phyloP scores from a whole-genome alignment of 2,888 invertebrate genomes.

The Ptychoptera albimana region DNA sequence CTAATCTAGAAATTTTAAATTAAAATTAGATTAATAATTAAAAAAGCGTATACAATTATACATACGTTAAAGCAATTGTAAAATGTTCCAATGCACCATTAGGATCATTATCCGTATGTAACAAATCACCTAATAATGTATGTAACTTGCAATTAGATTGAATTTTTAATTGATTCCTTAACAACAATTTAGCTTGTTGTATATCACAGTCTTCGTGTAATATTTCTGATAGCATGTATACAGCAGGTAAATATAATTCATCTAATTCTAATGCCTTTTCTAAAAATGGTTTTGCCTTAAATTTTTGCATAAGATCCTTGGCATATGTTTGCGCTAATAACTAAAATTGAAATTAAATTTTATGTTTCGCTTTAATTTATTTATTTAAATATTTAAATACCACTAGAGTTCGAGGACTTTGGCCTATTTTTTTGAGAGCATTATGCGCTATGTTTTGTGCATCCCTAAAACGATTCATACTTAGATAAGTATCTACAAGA shows the following conservation, averaged over 20 bases:
- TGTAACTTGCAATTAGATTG: slow-evolving; percentile 24
- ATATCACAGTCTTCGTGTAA: slow-evolving; percentile 47
- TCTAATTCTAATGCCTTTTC: slow-evolving; percentile 59
- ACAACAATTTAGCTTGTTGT: slow-evolving; percentile 48
- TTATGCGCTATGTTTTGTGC: slow-evolving; percentile 54
- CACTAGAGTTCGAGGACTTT: slow-evolving; percentile 54
- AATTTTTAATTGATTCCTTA: slow-evolving; percentile 42
- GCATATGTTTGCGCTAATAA: slow-evolving; percentile 58
- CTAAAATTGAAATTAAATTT: slow-evolving; percentile 31
- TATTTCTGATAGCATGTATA: slow-evolving; percentile 54
- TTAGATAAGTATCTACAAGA: slow-evolving; percentile 57
- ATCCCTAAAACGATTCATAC: slow-evolving; percentile 49
- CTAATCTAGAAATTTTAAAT: slow-evolving; percentile 20
- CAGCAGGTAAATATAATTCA: slow-evolving; percentile 53
- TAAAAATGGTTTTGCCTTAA: slow-evolving; percentile 48
- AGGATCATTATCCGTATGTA: slow-evolving; percentile 21
- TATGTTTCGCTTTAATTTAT: neutral
- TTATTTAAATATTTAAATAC: too few species aligned
- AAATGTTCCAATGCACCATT: slow-evolving; percentile 25
- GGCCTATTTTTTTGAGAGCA: slow-evolving; percentile 54
- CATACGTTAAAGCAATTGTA: slow-evolving; percentile 23
- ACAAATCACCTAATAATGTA: slow-evolving; percentile 23
- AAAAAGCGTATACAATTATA: neutral
- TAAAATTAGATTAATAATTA: neutral
- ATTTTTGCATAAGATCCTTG: slow-evolving; percentile 38